Conservation (phyloP, 1,140 invertebrate species). For the Galendromus occidentalis region DNA sequence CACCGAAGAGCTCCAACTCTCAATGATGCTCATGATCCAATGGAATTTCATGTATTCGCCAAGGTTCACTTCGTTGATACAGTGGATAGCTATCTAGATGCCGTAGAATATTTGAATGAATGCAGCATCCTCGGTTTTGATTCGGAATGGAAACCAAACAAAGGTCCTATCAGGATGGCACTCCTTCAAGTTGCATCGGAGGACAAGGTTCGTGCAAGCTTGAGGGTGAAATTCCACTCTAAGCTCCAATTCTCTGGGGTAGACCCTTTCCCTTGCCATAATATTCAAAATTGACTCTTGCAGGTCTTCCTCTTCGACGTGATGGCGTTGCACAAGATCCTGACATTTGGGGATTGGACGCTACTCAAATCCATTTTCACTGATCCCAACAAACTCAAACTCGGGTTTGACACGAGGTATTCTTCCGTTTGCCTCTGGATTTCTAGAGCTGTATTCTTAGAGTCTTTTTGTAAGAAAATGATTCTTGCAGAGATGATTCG, state of each 20-base stretch:
- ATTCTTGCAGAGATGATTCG: not conserved
- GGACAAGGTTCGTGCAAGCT: not conserved
- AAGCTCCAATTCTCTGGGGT: not conserved
- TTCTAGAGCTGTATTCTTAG: not conserved
- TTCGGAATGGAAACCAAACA: conserved; percentile 1
- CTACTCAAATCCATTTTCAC: conserved; percentile 6
- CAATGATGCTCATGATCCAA: not conserved
- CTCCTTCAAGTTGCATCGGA: conserved; percentile 5
- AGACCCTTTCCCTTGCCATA: not conserved
- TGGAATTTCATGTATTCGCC: not conserved
- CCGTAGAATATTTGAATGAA: not conserved
- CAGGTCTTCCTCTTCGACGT: conserved; percentile 8
- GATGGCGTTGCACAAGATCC: not conserved
- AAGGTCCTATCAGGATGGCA: not conserved
- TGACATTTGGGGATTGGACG: not conserved
- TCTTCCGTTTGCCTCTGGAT: not conserved
- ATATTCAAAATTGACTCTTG: too few species aligned
- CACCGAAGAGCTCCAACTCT: not conserved
- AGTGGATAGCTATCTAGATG: not conserved
- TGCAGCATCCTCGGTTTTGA: not conserved
- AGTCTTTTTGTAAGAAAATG: not conserved
- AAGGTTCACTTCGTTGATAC: not conserved
- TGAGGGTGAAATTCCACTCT: not conserved
- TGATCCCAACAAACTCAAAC: not conserved
- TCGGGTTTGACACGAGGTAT: conserved; percentile 5